A percentile compares a stretch with the other conserved stretches of the same genome.
phyloP scores from a whole-genome alignment of 2,797 vertebrate genomes.

The Pseudochaenichthys georgianus region DNA sequence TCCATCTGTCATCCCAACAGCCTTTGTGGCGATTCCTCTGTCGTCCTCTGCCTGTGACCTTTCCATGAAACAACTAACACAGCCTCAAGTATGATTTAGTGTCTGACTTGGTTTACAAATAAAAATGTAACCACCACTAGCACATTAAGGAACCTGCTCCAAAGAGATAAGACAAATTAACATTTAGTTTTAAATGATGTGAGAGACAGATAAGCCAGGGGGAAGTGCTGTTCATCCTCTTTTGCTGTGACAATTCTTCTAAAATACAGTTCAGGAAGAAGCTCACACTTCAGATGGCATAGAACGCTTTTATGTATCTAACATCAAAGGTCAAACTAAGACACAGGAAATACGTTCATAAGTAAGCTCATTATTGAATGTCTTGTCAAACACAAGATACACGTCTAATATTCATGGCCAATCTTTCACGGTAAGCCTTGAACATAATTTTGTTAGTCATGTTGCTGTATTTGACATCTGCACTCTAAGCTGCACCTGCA shows the following conservation, averaged over 20 bases:
- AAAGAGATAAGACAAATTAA: constrained; percentile 33
- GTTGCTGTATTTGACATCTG: constrained; percentile 5
- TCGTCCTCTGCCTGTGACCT: constrained; percentile 54
- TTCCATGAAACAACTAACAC: constrained; percentile 41
- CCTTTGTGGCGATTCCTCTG: constrained; percentile 1
- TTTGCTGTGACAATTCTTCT: neutral
- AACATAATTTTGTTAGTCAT: neutral
- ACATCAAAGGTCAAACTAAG: constrained; percentile 7
- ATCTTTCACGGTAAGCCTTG: constrained; percentile 23
- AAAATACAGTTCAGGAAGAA: constrained; percentile 15
- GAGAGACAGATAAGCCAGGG: constrained; percentile 16
- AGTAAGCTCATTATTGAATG: neutral
- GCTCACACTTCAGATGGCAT: neutral
- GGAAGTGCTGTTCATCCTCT: neutral
- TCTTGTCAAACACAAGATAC: too few species aligned
- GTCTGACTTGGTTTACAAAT: neutral
- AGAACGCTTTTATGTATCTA: constrained; percentile 11
- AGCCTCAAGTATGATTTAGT: constrained; percentile 20
- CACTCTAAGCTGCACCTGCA: constrained; percentile 16
- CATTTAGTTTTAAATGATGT: constrained; percentile 31
- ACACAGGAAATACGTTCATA: constrained; percentile 1
- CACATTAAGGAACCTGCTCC: constrained; percentile 36
- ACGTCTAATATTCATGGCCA: constrained; percentile 29
- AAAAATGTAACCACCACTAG: neutral
- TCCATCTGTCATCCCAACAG: constrained; percentile 46